Percentiles rank a stretch among this genome's conserved stretches.
Conservation (phyloP, 2,113 vertebrate genomes). For the Salminus brasiliensis region DNA sequence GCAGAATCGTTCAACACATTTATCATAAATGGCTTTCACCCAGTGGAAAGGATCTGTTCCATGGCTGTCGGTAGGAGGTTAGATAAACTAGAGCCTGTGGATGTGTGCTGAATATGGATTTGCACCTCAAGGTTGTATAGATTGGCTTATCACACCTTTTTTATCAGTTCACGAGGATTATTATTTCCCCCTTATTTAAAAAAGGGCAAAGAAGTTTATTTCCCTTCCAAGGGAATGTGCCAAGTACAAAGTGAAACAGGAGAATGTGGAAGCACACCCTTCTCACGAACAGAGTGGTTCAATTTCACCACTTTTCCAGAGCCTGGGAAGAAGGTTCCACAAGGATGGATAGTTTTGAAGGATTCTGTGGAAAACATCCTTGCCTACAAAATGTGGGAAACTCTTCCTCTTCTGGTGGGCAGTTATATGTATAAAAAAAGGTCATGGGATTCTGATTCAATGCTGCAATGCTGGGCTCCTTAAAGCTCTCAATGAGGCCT, state of each 20-base stretch:
- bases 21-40: not conserved
- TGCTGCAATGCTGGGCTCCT: not conserved
- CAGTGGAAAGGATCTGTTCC: not conserved
- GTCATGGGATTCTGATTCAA: slow-evolving; percentile 3
- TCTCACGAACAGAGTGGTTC: not conserved
- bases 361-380: not conserved
- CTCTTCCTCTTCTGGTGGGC: not conserved
- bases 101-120: not conserved
- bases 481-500: slow-evolving; percentile 39
- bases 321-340: not conserved
- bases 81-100: not conserved
- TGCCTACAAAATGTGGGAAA: not conserved
- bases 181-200: not conserved
- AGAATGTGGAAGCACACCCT: no score
- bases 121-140: not conserved
- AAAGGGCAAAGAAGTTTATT: not conserved
- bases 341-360: no score
- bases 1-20: not conserved
- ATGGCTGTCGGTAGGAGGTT: not conserved
- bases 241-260: not conserved
- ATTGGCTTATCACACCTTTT: not conserved
- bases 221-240: not conserved
- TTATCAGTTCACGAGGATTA: not conserved
- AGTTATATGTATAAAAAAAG: not conserved
- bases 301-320: not conserved